phyloP scores from a whole-genome alignment of 1,140 invertebrate genomes.

The Trachymyrmex cornetzi region DNA sequence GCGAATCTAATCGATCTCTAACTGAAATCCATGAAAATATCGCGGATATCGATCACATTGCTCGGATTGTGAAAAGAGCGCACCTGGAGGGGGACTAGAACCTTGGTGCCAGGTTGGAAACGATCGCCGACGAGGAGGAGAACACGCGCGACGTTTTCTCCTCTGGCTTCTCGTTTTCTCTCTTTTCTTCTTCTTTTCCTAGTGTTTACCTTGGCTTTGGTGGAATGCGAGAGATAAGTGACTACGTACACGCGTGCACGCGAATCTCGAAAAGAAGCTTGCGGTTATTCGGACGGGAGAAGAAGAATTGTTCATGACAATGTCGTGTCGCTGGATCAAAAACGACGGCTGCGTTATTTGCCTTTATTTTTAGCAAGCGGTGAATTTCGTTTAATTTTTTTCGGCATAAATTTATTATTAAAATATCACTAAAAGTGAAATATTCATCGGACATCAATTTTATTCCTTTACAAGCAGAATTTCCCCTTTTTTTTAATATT shows the following conservation, averaged over 20 bases:
- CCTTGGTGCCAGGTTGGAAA: slow-evolving; percentile 67
- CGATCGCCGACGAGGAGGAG: slow-evolving; percentile 34
- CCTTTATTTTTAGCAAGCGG: neutral
- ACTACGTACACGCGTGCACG: slow-evolving; percentile 10
- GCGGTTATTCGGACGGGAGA: slow-evolving; percentile 21
- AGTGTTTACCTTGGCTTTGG: slow-evolving; percentile 76
- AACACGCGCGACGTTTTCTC: slow-evolving; percentile 42
- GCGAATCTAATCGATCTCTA: slow-evolving; percentile 60
- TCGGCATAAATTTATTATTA: neutral
- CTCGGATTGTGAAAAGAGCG: neutral
- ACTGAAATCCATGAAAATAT: slow-evolving; percentile 46
- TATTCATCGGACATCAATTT: neutral
- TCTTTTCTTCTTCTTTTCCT: slow-evolving; percentile 25
- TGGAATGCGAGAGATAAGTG: slow-evolving; percentile 76
- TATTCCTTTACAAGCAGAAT: neutral
- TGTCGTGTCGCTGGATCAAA: neutral
- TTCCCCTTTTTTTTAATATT: neutral
- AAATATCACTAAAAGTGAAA: neutral
- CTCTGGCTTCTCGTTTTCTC: slow-evolving; percentile 52
- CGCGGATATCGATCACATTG: slow-evolving; percentile 27
- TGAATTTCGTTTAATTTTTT: neutral
- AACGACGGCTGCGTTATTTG: neutral
- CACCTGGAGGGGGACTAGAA: neutral
- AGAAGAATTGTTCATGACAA: neutral
- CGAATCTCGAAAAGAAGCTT: slow-evolving; percentile 19